These are phyloP conservation scores for Aurelia aurita DNA, from an alignment of 30 jellyfish, hydroid and myxozoan genomes.

Conservation along the genomic window DNA sequence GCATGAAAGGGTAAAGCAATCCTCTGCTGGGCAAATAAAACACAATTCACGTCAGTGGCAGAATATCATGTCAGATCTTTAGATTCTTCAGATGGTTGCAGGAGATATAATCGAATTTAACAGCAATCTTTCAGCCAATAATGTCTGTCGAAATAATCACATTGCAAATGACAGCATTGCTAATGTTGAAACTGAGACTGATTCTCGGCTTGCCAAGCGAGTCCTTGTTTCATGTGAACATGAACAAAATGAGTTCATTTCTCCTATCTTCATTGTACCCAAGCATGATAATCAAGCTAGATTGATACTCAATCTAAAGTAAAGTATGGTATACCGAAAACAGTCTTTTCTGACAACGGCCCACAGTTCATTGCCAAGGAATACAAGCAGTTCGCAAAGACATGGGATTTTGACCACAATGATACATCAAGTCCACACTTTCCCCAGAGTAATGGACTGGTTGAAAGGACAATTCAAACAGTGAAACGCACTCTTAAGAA, in stretches of 20 bases:
- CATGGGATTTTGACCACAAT: constrained; percentile 69
- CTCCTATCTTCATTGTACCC: constrained; percentile 58
- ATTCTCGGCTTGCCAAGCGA: constrained; percentile 8
- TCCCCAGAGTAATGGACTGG: constrained; percentile 77
- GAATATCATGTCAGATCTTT: no score
- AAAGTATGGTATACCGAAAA: constrained; percentile 50
- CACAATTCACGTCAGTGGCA: no score
- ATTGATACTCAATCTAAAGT: constrained; percentile 24
- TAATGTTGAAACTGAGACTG: constrained; percentile 17
- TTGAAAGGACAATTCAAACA: constrained; percentile 74
- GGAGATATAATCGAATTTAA: no score
- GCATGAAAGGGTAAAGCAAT: background rate
- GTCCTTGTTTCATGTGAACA: constrained; percentile 26
- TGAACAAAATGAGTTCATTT: constrained; percentile 39
- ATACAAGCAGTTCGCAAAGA: constrained; percentile 43
- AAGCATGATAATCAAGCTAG: constrained; percentile 29
- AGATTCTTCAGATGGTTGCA: no score
- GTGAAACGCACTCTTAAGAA: constrained; percentile 76
- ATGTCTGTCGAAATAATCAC: constrained; percentile 7
- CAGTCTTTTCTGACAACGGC: constrained; percentile 63
- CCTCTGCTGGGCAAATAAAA: no score
- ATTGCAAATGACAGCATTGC: constrained; percentile 15
- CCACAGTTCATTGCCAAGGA: constrained; percentile 58
- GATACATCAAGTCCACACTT: constrained; percentile 52
- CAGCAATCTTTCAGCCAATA: constrained; percentile 15